Evolutionary conservation across 2,888 invertebrate species (phyloP).

Genomic region (Oscheius sp.): DNA sequence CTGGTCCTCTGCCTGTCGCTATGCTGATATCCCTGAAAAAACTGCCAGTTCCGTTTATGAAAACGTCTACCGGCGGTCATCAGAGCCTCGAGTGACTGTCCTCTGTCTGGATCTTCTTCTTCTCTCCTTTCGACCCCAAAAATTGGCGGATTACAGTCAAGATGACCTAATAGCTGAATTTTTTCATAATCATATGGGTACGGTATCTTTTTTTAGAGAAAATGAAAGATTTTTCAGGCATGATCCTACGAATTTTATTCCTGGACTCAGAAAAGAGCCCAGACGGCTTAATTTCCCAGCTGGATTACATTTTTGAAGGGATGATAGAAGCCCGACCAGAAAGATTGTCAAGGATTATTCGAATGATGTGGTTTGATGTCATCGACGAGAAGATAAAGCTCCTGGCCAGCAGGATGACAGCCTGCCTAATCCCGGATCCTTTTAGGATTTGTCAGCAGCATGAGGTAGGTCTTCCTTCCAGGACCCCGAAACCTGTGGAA

Average conservation of each 20-base stretch:
- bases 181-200: conserved; percentile 21
- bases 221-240: neutral
- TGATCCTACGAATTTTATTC: conserved; percentile 4
- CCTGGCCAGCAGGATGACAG: neutral
- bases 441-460: conserved; percentile 22
- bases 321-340: conserved; percentile 16
- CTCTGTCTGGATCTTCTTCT: conserved; percentile 19
- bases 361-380: neutral
- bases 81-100: neutral
- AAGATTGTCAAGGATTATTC: neutral
- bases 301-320: conserved; percentile 16
- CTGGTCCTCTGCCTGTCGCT: conserved; percentile 13
- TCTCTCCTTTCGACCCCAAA: conserved; percentile 1
- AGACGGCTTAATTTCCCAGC: neutral
- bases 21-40: conserved; percentile 2
- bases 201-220: neutral
- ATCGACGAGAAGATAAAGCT: neutral
- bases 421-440: conserved; percentile 23
- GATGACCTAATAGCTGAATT: conserved; percentile 18
- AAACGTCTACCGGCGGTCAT: neutral
- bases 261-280: neutral
- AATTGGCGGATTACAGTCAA: neutral
- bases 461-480: too few relatives aligned
- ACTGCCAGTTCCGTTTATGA: neutral
- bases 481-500: too few relatives aligned